Evolutionary conservation across 2,888 invertebrate genomes (phyloP).

Genomic region (Plutella xylostella): DNA sequence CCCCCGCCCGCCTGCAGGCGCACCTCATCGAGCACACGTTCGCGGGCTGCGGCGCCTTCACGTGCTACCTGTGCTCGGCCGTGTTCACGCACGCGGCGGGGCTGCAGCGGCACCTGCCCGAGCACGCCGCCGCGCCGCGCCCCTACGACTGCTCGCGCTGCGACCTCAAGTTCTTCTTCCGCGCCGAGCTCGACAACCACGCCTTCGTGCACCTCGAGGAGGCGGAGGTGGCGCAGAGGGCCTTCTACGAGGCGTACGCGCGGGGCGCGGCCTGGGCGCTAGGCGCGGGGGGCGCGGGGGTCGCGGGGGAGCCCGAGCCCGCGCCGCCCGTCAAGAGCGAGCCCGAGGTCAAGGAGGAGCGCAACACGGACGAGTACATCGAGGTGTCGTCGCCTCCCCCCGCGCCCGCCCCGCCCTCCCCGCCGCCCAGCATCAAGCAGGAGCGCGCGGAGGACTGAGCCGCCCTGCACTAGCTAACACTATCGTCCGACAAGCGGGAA

Average conservation of each 20-base stretch:
- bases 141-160: conserved; percentile 90
- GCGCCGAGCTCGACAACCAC: conserved; percentile 92
- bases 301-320: conserved; percentile 24
- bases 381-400: conserved; percentile 50
- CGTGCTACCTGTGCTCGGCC: conserved; percentile 90
- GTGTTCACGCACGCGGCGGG: conserved; percentile 87
- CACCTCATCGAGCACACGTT: conserved; percentile 95
- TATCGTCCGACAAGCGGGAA: conserved; percentile 52
- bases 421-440: conserved; percentile 43
- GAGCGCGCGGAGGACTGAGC: conserved; percentile 51
- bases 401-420: conserved; percentile 24
- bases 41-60: conserved; percentile 85
- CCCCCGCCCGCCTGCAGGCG: conserved; percentile 84
- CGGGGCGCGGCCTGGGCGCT: conserved; percentile 56
- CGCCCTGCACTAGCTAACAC: conserved; percentile 1
- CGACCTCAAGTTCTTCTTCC: conserved; percentile 88
- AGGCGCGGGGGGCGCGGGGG: conserved; percentile 51
- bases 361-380: conserved; percentile 56
- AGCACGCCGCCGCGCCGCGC: conserved; percentile 83
- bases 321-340: conserved; percentile 31
- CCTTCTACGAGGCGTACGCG: conserved; percentile 59
- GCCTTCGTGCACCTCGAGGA: conserved; percentile 71
- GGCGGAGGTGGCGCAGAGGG: conserved; percentile 58
- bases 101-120: conserved; percentile 84
- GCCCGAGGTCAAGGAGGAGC: conserved; percentile 57